Conservation (phyloP, 2,797 vertebrate species). For the Telmatherina bonti region DNA sequence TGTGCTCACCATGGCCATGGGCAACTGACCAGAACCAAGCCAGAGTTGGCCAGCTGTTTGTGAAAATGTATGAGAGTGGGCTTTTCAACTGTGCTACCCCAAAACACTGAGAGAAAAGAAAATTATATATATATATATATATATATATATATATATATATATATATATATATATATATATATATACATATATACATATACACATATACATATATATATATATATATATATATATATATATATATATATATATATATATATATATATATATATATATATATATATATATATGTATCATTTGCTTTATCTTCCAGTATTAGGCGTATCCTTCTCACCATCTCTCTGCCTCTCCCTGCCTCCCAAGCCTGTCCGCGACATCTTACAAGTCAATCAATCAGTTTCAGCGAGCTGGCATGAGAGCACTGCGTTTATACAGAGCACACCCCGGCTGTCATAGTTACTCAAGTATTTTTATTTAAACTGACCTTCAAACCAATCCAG, state of each 20-base stretch:
- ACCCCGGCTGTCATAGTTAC: constrained; percentile 79
- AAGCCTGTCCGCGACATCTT: constrained; percentile 85
- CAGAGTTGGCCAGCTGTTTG: constrained; percentile 75
- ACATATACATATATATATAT: constrained; percentile 6
- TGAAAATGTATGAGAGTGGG: constrained; percentile 64
- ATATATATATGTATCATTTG: no score
- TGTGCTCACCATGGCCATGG: constrained; percentile 84
- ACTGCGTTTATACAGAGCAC: constrained; percentile 83
- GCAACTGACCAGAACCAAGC: constrained; percentile 89
- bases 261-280: no score
- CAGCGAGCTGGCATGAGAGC: constrained; percentile 79
- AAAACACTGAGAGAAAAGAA: constrained; percentile 14
- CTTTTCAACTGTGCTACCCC: constrained; percentile 52
- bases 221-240: background rate
- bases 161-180: background rate
- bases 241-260: no score
- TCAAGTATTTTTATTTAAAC: constrained; percentile 82
- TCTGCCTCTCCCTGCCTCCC: constrained; percentile 60
- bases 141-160: no score
- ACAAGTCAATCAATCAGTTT: constrained; percentile 88
- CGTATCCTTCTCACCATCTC: constrained; percentile 65
- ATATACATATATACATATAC: constrained; percentile 20
- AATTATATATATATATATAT: background rate
- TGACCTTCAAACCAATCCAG: constrained; percentile 83
- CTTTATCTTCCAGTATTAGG: constrained; percentile 60